Base-by-base conservation (phyloP, 1,140 invertebrate genomes). In the Aphis craccivora region DNA sequence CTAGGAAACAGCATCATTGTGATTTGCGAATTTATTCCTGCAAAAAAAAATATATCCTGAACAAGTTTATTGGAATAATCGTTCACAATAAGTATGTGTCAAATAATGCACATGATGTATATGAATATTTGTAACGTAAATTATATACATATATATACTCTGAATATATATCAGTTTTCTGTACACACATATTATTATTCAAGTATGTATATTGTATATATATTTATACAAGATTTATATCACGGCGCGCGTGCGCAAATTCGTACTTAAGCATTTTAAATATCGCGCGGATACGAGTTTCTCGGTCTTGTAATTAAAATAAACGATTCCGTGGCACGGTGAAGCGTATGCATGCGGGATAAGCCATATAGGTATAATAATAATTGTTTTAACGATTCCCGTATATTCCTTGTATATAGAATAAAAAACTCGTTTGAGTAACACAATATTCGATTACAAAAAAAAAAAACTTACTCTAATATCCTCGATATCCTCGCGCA, bases 351-450 rank as follows among this genome's bases (percentile, higher is more conserved):
- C 60, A 76, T 76, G 14, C 30, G 14, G 30, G 14, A 76, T 76
- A n/a, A 76, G n/a, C 60, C 60, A 76, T n/a, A 84, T 84, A 84
- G 23, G 23, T 40, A 84, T 84, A 84, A 84, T 84, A 43, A 84
- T 84, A 25, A 84, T 40, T 84, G 40, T 84, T 84, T 84, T 23
- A 40, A 40, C 23, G 3, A 84, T 40, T 84, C 37, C 37, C 23
- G 40, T 43, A 40, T 43, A 23, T 40, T 35, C 30, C n/a, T 76
- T 8, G 37, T 30, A 8, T 83, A 37, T 83, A 84, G 37, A 43
- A 84, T 43, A 43, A 43, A 84, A 84, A 40, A 84, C 83, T 25
- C 83, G 83, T 84, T 30, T 35, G 4, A 83, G 76, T 83, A 83
- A 83, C 76, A 83, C 35, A 83, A 83, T 37, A 83, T 83, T 83